These are phyloP conservation scores for Dermochelys coriacea DNA, from an alignment of 2,797 vertebrate genomes.

Conservation along the genomic window DNA sequence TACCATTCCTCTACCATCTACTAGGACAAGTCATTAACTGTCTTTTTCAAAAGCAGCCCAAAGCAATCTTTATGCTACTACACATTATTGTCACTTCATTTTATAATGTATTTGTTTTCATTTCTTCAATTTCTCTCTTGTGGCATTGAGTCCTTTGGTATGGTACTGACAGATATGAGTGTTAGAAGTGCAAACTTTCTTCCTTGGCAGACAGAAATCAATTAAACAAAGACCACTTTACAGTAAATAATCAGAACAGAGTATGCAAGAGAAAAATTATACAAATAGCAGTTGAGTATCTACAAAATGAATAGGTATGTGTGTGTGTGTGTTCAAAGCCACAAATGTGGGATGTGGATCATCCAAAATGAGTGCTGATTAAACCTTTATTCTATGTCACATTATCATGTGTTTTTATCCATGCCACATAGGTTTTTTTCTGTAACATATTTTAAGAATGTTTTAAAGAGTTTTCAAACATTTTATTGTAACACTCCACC, in stretches of 20 bases:
- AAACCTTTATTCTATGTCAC: conserved; percentile 3
- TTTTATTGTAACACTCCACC: neutral
- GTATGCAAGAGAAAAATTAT: conserved; percentile 10
- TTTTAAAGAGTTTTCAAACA: neutral
- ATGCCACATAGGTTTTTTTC: neutral
- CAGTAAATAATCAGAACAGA: conserved; percentile 48
- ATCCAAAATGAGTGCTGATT: neutral
- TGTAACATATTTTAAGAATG: neutral
- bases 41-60: conserved; percentile 60
- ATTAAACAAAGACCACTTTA: conserved; percentile 44
- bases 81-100: conserved; percentile 70
- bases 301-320: neutral
- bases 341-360: neutral
- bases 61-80: conserved; percentile 68
- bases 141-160: conserved; percentile 55
- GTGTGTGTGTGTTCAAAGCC: neutral
- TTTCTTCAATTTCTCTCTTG: conserved; percentile 72
- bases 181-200: conserved; percentile 50
- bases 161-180: conserved; percentile 40
- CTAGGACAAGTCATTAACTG: conserved; percentile 35
- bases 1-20: neutral
- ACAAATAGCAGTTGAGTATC: conserved; percentile 8
- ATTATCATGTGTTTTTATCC: neutral
- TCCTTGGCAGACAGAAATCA: conserved; percentile 51
- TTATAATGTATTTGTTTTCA: conserved; percentile 75